Percentiles rank a stretch among this genome's conserved stretches.
Evolutionary conservation across 2,797 vertebrate species (phyloP).

Genomic region (Neosilurus mollespiculum): DNA sequence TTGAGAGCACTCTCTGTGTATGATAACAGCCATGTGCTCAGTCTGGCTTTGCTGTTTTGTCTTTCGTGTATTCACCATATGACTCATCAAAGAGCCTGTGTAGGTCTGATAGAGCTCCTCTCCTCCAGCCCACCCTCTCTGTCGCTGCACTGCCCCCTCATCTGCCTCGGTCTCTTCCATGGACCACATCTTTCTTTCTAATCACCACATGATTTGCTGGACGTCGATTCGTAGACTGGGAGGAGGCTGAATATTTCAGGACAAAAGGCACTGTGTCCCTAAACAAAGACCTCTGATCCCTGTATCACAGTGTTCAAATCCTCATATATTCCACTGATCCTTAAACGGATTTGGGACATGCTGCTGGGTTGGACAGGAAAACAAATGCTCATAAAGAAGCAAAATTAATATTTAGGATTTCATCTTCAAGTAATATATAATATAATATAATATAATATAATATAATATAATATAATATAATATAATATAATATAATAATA

Average conservation of each 20-base stretch:
- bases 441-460: too few relatives aligned
- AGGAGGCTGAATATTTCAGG: conserved; percentile 5
- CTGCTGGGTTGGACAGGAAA: neutral
- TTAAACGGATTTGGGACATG: neutral
- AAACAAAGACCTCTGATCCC: conserved; percentile 35
- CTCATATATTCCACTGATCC: conserved; percentile 11
- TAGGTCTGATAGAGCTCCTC: conserved; percentile 49
- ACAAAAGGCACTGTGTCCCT: conserved; percentile 30
- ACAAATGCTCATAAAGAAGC: neutral
- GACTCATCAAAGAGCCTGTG: conserved; percentile 55
- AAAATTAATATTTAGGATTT: neutral
- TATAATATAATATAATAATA: too few relatives aligned
- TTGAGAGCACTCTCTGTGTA: conserved; percentile 32
- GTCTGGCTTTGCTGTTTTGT: conserved; percentile 41
- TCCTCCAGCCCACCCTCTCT: conserved; percentile 17
- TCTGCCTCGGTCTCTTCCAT: conserved; percentile 23
- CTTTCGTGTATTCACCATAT: conserved; percentile 42
- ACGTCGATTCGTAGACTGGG: neutral
- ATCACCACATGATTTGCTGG: conserved; percentile 18
- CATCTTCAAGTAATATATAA: too few relatives aligned
- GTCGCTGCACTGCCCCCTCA: conserved; percentile 5
- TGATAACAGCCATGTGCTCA: conserved; percentile 43
- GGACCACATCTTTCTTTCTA: conserved; percentile 35
- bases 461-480: too few relatives aligned
- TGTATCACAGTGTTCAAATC: neutral